These are phyloP conservation scores for Linnaemya vulpina DNA, from an alignment of 2,888 invertebrate genomes.

Conservation along the genomic window DNA sequence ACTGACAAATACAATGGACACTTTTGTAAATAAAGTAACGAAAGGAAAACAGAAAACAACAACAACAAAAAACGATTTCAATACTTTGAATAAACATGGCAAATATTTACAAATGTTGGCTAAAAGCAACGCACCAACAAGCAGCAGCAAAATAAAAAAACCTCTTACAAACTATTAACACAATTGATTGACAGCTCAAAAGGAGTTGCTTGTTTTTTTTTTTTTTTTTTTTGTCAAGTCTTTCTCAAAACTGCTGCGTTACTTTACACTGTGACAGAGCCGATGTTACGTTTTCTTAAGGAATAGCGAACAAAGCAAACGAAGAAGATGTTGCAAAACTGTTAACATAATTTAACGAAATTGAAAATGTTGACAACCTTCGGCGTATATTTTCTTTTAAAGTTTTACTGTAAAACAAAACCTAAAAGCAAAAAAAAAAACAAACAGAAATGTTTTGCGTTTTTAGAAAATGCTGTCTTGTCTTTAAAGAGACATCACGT, in stretches of 20 bases:
- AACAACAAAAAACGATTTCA: slow-evolving; percentile 26
- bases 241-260: slow-evolving; percentile 45
- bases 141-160: background rate
- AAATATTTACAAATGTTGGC: slow-evolving; percentile 63
- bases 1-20: slow-evolving; percentile 69
- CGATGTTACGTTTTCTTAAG: slow-evolving; percentile 6
- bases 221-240: too few relatives aligned
- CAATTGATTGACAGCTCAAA: slow-evolving; percentile 71
- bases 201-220: slow-evolving; percentile 59
- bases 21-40: slow-evolving; percentile 49
- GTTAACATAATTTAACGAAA: slow-evolving; percentile 59
- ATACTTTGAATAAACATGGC: slow-evolving; percentile 59
- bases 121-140: slow-evolving; percentile 34
- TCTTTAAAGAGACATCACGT: slow-evolving; percentile 67
- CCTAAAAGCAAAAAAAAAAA: slow-evolving; percentile 6
- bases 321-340: slow-evolving; percentile 63
- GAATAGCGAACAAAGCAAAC: background rate
- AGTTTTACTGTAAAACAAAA: slow-evolving; percentile 52
- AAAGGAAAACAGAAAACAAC: too few relatives aligned
- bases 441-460: background rate
- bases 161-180: slow-evolving; percentile 57
- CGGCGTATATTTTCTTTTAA: slow-evolving; percentile 54
- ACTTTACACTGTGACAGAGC: slow-evolving; percentile 32
- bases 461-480: slow-evolving; percentile 44
- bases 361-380: slow-evolving; percentile 69